These are phyloP conservation scores for Chymomyza amoena DNA, from an alignment of 2,888 invertebrate species.

Conservation along the genomic window DNA sequence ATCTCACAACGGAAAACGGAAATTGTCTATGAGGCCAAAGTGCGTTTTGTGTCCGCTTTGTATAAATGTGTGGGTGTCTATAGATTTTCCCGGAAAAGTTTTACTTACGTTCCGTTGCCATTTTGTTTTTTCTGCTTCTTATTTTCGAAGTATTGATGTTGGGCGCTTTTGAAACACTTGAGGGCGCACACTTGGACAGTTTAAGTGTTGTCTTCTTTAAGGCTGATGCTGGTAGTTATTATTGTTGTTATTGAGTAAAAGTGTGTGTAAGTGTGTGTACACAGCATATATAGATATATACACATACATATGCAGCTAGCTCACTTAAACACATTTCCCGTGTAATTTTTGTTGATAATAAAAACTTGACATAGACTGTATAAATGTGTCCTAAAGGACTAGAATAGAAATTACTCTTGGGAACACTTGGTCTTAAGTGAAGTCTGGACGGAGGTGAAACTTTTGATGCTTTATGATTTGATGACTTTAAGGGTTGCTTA, in stretches of 20 bases:
- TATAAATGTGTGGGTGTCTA: background rate
- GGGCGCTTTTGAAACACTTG: constrained; percentile 24
- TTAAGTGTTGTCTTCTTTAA: constrained; percentile 54
- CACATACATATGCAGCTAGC: background rate
- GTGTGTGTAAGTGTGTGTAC: too few relatives aligned
- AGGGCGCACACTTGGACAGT: constrained; percentile 56
- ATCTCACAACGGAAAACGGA: constrained; percentile 59
- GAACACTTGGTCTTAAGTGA: background rate
- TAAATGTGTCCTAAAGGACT: background rate
- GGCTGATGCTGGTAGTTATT: constrained; percentile 33
- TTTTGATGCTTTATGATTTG: background rate
- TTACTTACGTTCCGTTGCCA: constrained; percentile 20
- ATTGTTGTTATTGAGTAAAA: constrained; percentile 20
- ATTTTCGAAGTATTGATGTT: constrained; percentile 24
- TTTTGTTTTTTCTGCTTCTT: background rate
- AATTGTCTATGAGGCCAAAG: constrained; percentile 58
- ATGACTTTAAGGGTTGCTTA: background rate
- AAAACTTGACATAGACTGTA: background rate
- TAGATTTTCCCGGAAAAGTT: constrained; percentile 24
- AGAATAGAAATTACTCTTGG: background rate
- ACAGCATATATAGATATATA: too few relatives aligned
- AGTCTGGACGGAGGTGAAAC: background rate
- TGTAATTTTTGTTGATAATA: background rate
- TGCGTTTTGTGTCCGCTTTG: constrained; percentile 45
- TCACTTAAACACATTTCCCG: background rate